Conservation (phyloP, 2,113 vertebrate species). For the Mus musculus region DNA sequence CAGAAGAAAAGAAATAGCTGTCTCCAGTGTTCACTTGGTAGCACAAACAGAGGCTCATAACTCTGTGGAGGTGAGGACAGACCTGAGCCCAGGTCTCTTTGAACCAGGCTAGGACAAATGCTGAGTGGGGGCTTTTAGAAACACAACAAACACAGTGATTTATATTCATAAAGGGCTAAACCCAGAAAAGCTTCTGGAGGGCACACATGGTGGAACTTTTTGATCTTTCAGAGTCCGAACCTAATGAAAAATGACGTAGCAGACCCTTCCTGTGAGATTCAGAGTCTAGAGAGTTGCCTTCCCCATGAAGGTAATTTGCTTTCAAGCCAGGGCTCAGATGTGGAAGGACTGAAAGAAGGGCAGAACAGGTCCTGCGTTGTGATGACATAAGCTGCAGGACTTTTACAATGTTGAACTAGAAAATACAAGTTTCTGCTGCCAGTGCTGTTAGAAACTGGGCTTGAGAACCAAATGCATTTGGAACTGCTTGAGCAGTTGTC, state of each 20-base stretch:
- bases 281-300: constrained; percentile 42
- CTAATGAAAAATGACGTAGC: constrained; percentile 71
- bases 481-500: not conserved
- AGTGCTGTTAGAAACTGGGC: not conserved
- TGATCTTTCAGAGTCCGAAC: constrained; percentile 69
- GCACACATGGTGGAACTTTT: constrained; percentile 40
- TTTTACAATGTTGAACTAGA: not conserved
- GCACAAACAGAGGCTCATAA: not conserved
- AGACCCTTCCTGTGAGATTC: constrained; percentile 61
- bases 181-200: constrained; percentile 52
- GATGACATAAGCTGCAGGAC: not conserved
- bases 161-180: constrained; percentile 63
- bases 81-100: not conserved
- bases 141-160: constrained; percentile 64
- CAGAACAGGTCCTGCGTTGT: constrained; percentile 1
- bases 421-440: not conserved
- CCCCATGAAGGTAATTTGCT: constrained; percentile 50
- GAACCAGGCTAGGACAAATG: constrained; percentile 35
- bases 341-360: constrained; percentile 56
- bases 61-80: not conserved
- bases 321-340: constrained; percentile 53
- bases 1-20: constrained; percentile 39
- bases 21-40: not conserved
- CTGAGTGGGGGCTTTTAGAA: constrained; percentile 58
- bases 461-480: not conserved